A percentile compares a stretch with the other conserved stretches of the same genome.
phyloP scores from a whole-genome alignment of 2,888 invertebrate genomes.

The Crematogaster levior region DNA sequence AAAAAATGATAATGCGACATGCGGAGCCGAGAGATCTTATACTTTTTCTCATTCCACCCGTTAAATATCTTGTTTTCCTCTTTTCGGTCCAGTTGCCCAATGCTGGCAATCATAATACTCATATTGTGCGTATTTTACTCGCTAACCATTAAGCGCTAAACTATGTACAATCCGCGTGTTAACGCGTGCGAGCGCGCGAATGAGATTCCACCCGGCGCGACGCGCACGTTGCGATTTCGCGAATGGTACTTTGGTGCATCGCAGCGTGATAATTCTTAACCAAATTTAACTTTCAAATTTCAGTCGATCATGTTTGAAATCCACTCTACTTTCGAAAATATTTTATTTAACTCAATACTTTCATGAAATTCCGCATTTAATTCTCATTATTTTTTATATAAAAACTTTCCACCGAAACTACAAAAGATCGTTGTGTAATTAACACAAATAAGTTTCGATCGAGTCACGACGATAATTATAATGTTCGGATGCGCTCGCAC shows the following conservation, averaged over 20 bases:
- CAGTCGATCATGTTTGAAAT: neutral
- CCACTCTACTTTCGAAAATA: constrained; percentile 21
- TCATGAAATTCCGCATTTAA: neutral
- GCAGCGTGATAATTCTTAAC: neutral
- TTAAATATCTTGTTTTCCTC: constrained; percentile 56
- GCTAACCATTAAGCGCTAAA: constrained; percentile 50
- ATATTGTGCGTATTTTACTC: constrained; percentile 59
- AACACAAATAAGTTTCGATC: constrained; percentile 6
- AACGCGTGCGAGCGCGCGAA: constrained; percentile 35
- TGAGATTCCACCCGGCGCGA: constrained; percentile 1
- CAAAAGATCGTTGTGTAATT: neutral
- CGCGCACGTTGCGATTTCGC: constrained; percentile 57
- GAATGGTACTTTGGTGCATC: constrained; percentile 80
- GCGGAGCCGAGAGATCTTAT: constrained; percentile 22
- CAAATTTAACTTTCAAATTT: neutral
- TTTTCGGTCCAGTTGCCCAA: constrained; percentile 20
- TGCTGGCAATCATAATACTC: constrained; percentile 66
- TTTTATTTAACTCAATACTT: neutral
- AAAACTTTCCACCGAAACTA: neutral
- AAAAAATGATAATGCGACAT: constrained; percentile 61
- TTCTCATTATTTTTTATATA: neutral
- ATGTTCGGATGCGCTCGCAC: constrained; percentile 28
- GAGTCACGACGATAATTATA: neutral
- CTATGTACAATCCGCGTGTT: constrained; percentile 60
- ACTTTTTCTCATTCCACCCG: constrained; percentile 15